A percentile compares a stretch with the other conserved stretches of the same genome.
These are phyloP conservation scores for Muntiacus muntjak DNA, from an alignment of 2,113 vertebrate genomes.

Conservation along the genomic window DNA sequence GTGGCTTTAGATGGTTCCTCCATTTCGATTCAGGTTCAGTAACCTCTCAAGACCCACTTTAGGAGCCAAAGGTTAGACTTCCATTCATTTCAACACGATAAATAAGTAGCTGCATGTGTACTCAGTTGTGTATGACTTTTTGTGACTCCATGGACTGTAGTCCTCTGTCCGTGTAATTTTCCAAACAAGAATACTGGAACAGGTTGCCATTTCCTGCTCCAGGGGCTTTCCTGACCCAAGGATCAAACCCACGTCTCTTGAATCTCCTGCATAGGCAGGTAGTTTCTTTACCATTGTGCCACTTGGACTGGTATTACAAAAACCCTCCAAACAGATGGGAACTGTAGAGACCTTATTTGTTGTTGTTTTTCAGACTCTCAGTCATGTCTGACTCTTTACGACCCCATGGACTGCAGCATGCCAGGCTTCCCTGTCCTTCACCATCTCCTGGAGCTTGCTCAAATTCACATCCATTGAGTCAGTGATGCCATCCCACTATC, in stretches of 20 bases:
- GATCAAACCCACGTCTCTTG: neutral
- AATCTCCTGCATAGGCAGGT: neutral
- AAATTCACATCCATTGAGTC: neutral
- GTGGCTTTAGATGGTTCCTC: neutral
- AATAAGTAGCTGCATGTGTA: neutral
- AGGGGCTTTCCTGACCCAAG: neutral
- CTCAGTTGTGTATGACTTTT: neutral
- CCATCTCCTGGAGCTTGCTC: neutral
- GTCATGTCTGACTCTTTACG: rapidly evolving
- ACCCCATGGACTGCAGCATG: neutral
- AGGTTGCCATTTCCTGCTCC: neutral
- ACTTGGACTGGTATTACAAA: neutral
- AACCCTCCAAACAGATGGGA: neutral
- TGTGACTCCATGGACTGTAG: neutral
- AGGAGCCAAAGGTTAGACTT: neutral
- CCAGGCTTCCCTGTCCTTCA: neutral
- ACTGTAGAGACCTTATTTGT: neutral
- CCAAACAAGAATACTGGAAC: neutral
- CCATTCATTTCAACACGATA: neutral
- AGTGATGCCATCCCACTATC: neutral
- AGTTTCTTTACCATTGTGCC: neutral
- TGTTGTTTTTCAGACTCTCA: neutral
- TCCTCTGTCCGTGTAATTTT: neutral
- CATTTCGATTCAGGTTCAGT: neutral
- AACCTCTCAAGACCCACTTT: neutral